Percentiles rank a stretch among this genome's conserved stretches.
Evolutionary conservation across 2,797 vertebrate species (phyloP).

Genomic region (Nannoperca australis): DNA sequence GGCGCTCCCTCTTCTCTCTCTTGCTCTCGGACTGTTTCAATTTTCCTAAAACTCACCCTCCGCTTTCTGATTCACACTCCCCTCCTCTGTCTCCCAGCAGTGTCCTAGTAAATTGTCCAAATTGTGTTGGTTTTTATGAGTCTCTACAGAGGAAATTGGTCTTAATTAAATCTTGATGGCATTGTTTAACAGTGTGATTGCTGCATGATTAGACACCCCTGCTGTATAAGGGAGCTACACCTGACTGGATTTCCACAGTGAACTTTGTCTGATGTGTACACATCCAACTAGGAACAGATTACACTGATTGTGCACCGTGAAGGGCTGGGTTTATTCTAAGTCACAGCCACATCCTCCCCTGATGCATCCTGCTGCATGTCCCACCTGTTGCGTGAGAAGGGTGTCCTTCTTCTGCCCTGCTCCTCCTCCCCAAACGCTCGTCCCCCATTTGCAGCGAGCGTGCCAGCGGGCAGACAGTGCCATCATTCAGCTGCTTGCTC

Average conservation of each 20-base stretch:
- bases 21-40: conserved; percentile 17
- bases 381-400: conserved; percentile 80
- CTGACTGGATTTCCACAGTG: conserved; percentile 30
- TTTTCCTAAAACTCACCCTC: conserved; percentile 28
- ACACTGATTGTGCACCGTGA: conserved; percentile 4
- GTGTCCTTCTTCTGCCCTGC: conserved; percentile 68
- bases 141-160: conserved; percentile 61
- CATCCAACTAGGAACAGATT: conserved; percentile 4
- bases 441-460: conserved; percentile 36
- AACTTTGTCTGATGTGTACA: conserved; percentile 5
- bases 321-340: conserved; percentile 43
- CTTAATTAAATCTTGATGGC: conserved; percentile 67
- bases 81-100: conserved; percentile 50
- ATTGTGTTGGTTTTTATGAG: conserved; percentile 55
- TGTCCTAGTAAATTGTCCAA: conserved; percentile 64
- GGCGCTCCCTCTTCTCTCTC: conserved; percentile 10
- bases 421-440: conserved; percentile 39
- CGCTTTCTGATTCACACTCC: conserved; percentile 23
- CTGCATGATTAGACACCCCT: conserved; percentile 46
- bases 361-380: conserved; percentile 62
- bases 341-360: conserved; percentile 60
- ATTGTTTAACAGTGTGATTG: conserved; percentile 64
- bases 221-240: conserved; percentile 37
- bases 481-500: conserved; percentile 81
- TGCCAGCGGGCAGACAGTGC: conserved; percentile 77